Percentiles rank a stretch among this genome's conserved stretches.
Evolutionary conservation across 2,113 vertebrate genomes (phyloP).

Genomic region (Lota lota): DNA sequence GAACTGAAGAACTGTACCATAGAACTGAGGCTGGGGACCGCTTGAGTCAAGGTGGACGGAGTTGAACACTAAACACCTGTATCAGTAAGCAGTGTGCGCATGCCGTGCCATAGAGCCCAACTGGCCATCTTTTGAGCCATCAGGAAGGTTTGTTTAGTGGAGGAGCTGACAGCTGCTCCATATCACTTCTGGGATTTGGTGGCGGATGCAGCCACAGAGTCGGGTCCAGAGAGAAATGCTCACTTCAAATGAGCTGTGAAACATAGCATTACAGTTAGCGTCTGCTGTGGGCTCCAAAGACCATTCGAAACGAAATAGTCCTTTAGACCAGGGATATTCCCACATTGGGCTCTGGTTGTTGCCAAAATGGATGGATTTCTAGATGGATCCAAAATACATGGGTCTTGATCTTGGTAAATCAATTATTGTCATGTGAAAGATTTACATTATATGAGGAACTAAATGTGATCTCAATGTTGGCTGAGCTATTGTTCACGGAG

Average conservation of each 20-base stretch:
- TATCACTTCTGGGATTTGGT: conserved; percentile 58
- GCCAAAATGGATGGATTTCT: background rate
- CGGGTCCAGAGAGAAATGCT: conserved; percentile 50
- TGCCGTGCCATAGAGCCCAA: conserved; percentile 26
- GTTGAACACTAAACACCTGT: conserved; percentile 17
- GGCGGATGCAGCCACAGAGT: conserved; percentile 47
- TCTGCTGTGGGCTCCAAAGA: conserved; percentile 35
- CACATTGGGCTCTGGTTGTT: background rate
- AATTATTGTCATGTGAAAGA: too few species aligned
- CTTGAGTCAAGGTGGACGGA: conserved; percentile 10
- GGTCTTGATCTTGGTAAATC: too few species aligned
- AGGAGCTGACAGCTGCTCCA: conserved; percentile 59
- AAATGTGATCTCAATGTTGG: too few species aligned
- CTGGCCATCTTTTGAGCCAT: conserved; percentile 34
- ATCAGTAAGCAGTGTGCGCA: conserved; percentile 13
- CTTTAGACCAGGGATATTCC: too few species aligned
- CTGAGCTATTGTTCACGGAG: too few species aligned
- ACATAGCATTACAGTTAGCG: conserved; percentile 37
- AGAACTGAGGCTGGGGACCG: background rate
- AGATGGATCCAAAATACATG: too few species aligned
- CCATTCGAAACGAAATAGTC: conserved; percentile 21
- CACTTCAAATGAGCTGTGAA: conserved; percentile 59
- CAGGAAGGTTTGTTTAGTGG: conserved; percentile 42
- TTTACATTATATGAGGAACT: too few species aligned
- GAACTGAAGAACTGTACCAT: background rate